Percentiles rank a stretch among this genome's conserved stretches.
phyloP scores from a whole-genome alignment of 2,113 vertebrate species.

The Camelus dromedarius region DNA sequence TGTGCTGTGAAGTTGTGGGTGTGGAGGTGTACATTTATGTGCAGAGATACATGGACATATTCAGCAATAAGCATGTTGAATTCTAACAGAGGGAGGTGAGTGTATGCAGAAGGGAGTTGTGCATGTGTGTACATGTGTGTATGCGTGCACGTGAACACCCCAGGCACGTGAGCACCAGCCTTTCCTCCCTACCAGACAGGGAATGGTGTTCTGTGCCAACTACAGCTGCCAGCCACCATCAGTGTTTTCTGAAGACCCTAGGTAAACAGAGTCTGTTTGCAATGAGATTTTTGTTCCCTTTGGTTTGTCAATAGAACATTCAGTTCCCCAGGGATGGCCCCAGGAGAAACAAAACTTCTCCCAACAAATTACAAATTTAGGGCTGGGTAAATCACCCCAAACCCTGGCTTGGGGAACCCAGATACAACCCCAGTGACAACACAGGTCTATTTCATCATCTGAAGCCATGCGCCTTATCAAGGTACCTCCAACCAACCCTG shows the following conservation, averaged over 20 bases:
- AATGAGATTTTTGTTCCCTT: slow-evolving; percentile 50
- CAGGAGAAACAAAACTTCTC: slow-evolving; percentile 67
- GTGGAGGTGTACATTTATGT: rapidly evolving
- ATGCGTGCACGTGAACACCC: background rate
- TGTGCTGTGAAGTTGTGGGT: background rate
- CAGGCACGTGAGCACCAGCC: background rate
- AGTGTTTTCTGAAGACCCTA: slow-evolving; percentile 29
- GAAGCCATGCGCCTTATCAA: background rate
- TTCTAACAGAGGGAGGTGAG: too few relatives aligned
- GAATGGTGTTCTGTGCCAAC: background rate
- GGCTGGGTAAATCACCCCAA: background rate
- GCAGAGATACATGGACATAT: background rate
- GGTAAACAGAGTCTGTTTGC: slow-evolving; percentile 62
- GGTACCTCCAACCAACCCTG: background rate
- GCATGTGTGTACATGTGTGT: too few relatives aligned
- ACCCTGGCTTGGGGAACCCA: background rate
- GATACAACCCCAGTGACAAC: background rate
- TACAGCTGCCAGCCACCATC: background rate
- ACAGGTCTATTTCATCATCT: background rate
- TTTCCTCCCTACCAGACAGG: background rate
- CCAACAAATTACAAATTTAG: background rate
- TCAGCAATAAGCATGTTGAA: background rate
- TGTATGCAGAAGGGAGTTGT: rapidly evolving
- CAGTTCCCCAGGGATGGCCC: slow-evolving; percentile 39
- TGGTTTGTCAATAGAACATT: slow-evolving; percentile 59